Evolutionary conservation across 2,113 vertebrate genomes (phyloP), one percentile per base, ranked within the genome.

Genomic region (Etheostoma cragini): DNA sequence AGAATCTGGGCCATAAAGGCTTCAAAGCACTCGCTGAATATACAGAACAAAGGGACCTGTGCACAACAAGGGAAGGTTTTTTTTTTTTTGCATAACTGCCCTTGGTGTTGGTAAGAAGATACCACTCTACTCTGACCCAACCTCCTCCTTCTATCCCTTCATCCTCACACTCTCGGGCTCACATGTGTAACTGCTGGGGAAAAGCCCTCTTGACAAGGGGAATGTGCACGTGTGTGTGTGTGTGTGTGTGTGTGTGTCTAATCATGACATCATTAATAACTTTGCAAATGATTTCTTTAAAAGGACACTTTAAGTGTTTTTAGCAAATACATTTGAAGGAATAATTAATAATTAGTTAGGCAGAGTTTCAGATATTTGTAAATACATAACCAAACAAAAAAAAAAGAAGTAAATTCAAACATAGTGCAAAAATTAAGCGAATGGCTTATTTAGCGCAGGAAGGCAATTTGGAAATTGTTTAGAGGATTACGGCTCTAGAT

Each of bases 361-460:
- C 77, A 77, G 42, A 46, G 22, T 72, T 82, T 83, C 42, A 72
- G 60, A 67, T 83, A 63, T 83, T 62, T 81, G 63, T 72, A 64
- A 81, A 76, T 77, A 77, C 38, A 76, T 1, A 72, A 81, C 33
- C 42, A 62, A 63, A 38, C 61, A 46, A 35, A 71, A 62, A 33
- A 35, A 78, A 64, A 74, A 76, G 24, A 73, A 68, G 86, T 62
- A 82, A 88, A 49, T 77, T 77, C 75, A 87, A 89, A 89, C 79
- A 92, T 93, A 94, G 93, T 94, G 93, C 93, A 94, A 94, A 91
- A 83, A 84, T 74, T 47, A 78, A 83, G 86, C 87, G 8, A 91
- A 89, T 83, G 84, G 78, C 79, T 88, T 86, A 12, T 75, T 82
- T 69, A 70, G 80, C 81, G 35, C 60, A 88, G 80, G 73, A 88